phyloP scores from a whole-genome alignment of 1,140 invertebrate species.

The Contarinia nasturtii region DNA sequence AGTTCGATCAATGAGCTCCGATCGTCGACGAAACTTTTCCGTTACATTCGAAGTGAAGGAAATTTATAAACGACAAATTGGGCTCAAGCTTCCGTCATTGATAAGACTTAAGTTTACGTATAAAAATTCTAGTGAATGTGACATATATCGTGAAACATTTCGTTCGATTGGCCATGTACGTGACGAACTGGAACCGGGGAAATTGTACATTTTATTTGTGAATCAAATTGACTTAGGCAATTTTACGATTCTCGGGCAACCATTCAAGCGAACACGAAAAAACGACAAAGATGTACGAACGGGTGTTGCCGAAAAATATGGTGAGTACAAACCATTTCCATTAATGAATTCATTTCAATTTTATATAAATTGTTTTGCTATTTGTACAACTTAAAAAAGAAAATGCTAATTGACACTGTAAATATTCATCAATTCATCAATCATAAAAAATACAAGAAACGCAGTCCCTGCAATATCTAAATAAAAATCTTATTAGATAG shows the following conservation, averaged over 20 bases:
- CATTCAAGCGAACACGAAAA: conserved; percentile 32
- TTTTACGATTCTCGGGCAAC: conserved; percentile 40
- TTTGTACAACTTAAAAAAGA: no score
- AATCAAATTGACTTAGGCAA: conserved; percentile 41
- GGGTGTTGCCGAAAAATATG: conserved; percentile 34
- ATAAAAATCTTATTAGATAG: no score
- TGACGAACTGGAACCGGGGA: conserved; percentile 37
- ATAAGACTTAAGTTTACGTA: conserved; percentile 17
- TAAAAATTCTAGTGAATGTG: conserved; percentile 20
- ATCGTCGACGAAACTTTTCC: conserved; percentile 33
- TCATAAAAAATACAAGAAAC: no score
- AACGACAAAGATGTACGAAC: conserved; percentile 28
- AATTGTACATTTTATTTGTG: conserved; percentile 44
- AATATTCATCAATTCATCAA: no score
- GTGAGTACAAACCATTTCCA: conserved; percentile 23
- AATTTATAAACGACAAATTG: conserved; percentile 36
- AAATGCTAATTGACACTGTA: no score
- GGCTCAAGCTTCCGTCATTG: conserved; percentile 25
- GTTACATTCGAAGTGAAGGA: conserved; percentile 43
- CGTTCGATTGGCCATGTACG: conserved; percentile 26
- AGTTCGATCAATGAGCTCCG: conserved; percentile 35
- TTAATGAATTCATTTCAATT: no score
- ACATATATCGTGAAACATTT: conserved; percentile 19
- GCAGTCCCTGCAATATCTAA: no score
- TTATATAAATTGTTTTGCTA: no score